Base-by-base conservation (phyloP, 2,888 invertebrate species). In the Ecliptopera silaceata region DNA sequence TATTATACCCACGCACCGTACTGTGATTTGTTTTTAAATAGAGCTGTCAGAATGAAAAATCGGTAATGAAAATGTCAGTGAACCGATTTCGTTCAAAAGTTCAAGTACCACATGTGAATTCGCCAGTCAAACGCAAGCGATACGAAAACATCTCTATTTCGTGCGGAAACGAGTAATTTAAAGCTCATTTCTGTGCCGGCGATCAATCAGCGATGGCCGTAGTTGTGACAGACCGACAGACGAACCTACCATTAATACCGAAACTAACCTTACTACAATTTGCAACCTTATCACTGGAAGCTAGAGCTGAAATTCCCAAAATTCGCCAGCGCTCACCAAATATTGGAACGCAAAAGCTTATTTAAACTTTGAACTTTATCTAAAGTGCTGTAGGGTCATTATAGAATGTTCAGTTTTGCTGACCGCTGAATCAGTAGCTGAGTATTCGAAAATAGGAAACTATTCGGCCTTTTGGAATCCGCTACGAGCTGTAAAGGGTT, bases 151-250 rank as follows among this genome's bases (percentile, higher is more conserved):
- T 72, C 73, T 80, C 74, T 64, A 73, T 75, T 74, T 64, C 64
- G 57, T 59, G 60, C 74, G 76, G 75, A 77, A 76, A 66, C 70
- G 58, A 61, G 75, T 74, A 75, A 79, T 81, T 77, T 75, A 66
- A 69, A 77, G 71, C 72, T 76, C 74, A 73, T 77, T 77, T 74
- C 75, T 69, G 70, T 55, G 64, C 62, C 67, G 68, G 60, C 70
- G 67, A 82, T 81, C 81, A 76, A 81, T 82, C 80, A 77, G 65
- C 65, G 64, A 51, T 53, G 54, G 53, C 42, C 56, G 56, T 56
- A 45, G 59, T 62, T 65, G 68, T 64, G 65, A 72, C 66, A 64
- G 59, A 55, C 49, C 64, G 60, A 62, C 56, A 53, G 34, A 34
- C 29, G 47, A 48, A 57, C 22, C 53, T 42, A 50, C 44, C 34